Evolutionary conservation across 2,888 invertebrate genomes (phyloP), one percentile per base, ranked within the genome.

Genomic region (Cephonodes hylas): DNA sequence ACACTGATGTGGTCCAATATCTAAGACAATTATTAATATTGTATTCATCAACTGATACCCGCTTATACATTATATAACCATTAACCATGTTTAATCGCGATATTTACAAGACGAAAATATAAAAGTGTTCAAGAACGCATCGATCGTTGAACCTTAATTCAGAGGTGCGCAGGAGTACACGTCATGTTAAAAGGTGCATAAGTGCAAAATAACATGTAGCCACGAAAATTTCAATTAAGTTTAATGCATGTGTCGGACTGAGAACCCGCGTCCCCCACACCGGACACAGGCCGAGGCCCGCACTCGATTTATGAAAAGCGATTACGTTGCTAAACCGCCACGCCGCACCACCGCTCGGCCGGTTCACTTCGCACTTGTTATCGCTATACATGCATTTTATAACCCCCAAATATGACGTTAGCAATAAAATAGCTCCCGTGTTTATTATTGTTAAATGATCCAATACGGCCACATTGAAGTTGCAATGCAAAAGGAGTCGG

Each of bases 211-310:
- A 87, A 88, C 80, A 84, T 74, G 82, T 88, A 85, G 77, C 84
- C 84, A 83, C 87, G 79, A 88, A 89, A 89, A 87, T 88, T 88
- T 89, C 89, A 89, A 89, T 91, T 86, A 88, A 85, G 64, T 83
- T 87, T 83, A 86, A 87, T 88, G 86, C 87, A 88, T 82, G 85
- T 86, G 85, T 83, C 80, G 73, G 48, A 8, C 15, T 15, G 15
- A 27, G 75, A 63, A 70, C 65, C 65, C 64, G 64, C 61, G 65
- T 64, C 67, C 67, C 61, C 64, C 61, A 63, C 61, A 59, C 62
- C 67, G 60, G 65, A 57, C 62, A 58, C 65, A 66, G 64, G 67
- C 72, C 68, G 61, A 64, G 65, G 69, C 70, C 60, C 68, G 70
- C 63, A 67, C 75, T 73, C 83, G 82, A 88, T 88, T 85, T 84